Conservation (phyloP, 2,797 vertebrate genomes). For the Ataeniobius toweri region DNA sequence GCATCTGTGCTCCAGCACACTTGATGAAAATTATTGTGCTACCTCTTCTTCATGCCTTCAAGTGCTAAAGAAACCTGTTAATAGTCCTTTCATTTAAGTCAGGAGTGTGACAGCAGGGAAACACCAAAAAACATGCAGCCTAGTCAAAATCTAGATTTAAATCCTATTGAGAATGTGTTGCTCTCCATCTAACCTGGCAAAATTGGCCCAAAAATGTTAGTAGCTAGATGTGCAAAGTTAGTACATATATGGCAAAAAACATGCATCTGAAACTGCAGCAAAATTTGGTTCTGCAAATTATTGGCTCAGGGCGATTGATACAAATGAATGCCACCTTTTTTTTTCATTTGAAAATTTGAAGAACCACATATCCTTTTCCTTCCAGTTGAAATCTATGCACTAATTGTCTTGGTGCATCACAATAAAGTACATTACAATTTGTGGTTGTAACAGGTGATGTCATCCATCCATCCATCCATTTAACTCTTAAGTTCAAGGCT, state of each 20-base stretch:
- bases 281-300: neutral
- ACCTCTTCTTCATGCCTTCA: too few species aligned
- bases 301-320: neutral
- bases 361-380: neutral
- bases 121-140: neutral
- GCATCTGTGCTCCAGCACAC: neutral
- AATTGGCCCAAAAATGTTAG: neutral
- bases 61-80: neutral
- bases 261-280: neutral
- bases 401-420: too few species aligned
- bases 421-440: neutral
- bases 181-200: neutral
- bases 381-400: too few species aligned
- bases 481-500: too few species aligned
- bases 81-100: neutral
- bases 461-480: too few species aligned
- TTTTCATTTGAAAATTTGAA: neutral
- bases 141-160: too few species aligned
- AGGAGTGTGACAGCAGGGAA: neutral
- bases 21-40: too few species aligned
- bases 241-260: neutral
- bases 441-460: neutral
- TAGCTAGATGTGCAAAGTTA: neutral
- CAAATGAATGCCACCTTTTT: neutral
- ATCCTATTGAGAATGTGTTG: neutral